phyloP scores from a whole-genome alignment of 2,797 vertebrate species.

The Mormyrus hasselquistii region DNA sequence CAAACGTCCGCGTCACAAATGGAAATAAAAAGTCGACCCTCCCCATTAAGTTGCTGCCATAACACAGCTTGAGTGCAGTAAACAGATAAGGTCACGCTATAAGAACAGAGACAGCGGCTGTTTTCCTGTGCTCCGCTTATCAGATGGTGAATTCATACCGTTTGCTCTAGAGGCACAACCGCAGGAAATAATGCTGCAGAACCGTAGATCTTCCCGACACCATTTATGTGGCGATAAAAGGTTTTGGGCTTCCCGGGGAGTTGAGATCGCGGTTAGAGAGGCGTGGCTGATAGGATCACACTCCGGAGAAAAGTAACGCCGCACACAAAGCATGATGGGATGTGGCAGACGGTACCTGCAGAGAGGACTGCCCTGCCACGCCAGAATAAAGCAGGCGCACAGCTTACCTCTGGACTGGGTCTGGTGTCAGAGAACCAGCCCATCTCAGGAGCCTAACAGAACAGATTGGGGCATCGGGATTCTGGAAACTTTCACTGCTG shows the following conservation, averaged over 20 bases:
- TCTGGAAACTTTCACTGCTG: not conserved
- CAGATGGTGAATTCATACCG: not conserved
- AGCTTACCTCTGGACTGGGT: not conserved
- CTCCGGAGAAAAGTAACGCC: not conserved
- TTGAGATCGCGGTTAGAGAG: not conserved
- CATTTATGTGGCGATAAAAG: conserved; percentile 4
- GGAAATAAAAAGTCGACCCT: not conserved
- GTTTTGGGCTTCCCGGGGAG: not conserved
- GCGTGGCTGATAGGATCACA: not conserved
- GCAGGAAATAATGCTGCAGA: not conserved
- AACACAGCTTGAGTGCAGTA: not conserved
- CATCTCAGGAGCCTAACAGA: not conserved
- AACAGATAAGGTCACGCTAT: not conserved
- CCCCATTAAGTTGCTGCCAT: not conserved
- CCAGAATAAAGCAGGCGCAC: not conserved
- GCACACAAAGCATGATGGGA: not conserved
- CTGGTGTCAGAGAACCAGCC: not conserved
- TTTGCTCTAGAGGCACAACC: not conserved
- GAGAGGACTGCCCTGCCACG: not conserved
- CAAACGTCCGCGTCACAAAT: not conserved
- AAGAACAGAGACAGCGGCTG: not conserved
- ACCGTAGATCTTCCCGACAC: not conserved
- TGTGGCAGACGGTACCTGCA: not conserved
- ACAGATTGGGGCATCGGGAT: not conserved
- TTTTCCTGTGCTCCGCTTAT: not conserved